These are phyloP conservation scores for Hofmannophila pseudospretella DNA, from an alignment of 2,888 invertebrate genomes.

Conservation along the genomic window DNA sequence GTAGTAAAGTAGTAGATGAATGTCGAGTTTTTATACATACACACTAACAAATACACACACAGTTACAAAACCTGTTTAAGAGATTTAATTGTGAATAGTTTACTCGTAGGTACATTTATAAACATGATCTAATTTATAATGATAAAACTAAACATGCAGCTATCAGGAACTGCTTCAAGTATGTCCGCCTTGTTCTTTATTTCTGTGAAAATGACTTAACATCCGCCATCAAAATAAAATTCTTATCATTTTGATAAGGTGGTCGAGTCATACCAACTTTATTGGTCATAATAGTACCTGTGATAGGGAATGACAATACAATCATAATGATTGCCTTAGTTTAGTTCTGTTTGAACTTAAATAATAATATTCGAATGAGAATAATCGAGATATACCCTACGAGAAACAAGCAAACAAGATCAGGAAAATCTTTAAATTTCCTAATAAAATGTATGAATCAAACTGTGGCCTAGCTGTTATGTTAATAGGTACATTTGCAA, in stretches of 20 bases:
- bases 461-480: no score
- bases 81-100: no score
- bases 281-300: neutral
- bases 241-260: constrained; percentile 5
- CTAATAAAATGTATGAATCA: neutral
- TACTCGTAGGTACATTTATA: no score
- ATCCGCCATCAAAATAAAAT: constrained; percentile 3
- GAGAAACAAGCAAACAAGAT: neutral
- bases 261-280: neutral
- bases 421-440: neutral
- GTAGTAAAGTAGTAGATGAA: no score
- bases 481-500: no score
- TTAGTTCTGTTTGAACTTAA: no score
- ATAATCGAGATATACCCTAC: neutral
- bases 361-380: no score
- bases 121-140: no score
- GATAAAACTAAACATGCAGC: no score
- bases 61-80: no score
- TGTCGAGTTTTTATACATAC: no score
- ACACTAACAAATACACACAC: no score
- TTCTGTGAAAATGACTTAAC: constrained; percentile 5
- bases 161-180: neutral
- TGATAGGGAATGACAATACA: neutral
- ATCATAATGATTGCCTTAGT: neutral
- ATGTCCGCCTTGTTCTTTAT: neutral